phyloP scores from a whole-genome alignment of 2,797 vertebrate species.

The Masticophis lateralis region DNA sequence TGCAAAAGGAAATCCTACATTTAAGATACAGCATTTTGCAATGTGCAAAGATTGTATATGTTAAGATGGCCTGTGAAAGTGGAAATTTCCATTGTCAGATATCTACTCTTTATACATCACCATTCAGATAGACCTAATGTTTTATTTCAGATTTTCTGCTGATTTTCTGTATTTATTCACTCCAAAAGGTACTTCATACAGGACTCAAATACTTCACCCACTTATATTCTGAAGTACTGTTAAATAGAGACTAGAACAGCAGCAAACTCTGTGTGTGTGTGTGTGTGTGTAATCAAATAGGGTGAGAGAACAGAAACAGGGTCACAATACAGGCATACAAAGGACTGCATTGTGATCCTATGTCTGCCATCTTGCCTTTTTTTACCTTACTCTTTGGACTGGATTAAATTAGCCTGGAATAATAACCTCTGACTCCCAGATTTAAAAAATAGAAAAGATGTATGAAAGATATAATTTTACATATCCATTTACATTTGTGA shows the following conservation, averaged over 20 bases:
- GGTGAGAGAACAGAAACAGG: not conserved
- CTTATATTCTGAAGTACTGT: not conserved
- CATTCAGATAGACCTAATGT: not conserved
- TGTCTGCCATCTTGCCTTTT: not conserved
- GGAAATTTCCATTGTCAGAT: not conserved
- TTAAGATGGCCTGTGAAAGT: not conserved
- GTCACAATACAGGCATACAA: not conserved
- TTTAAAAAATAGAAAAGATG: not conserved
- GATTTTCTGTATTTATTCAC: not conserved
- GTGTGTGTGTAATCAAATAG: not conserved
- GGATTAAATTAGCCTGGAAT: not conserved
- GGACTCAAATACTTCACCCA: not conserved
- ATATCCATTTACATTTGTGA: not conserved
- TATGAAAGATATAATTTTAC: not conserved
- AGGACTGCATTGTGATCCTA: not conserved
- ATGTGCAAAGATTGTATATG: not conserved
- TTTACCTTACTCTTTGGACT: not conserved
- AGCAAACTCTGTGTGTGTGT: not conserved
- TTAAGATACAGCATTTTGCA: not conserved
- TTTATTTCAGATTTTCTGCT: not conserved
- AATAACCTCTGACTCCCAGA: not conserved
- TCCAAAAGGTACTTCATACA: not conserved
- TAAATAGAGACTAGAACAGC: not conserved
- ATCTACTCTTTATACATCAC: not conserved
- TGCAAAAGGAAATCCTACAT: not conserved